Base-by-base conservation (phyloP, 2,888 invertebrate species). In the Ditula angustiorana region DNA sequence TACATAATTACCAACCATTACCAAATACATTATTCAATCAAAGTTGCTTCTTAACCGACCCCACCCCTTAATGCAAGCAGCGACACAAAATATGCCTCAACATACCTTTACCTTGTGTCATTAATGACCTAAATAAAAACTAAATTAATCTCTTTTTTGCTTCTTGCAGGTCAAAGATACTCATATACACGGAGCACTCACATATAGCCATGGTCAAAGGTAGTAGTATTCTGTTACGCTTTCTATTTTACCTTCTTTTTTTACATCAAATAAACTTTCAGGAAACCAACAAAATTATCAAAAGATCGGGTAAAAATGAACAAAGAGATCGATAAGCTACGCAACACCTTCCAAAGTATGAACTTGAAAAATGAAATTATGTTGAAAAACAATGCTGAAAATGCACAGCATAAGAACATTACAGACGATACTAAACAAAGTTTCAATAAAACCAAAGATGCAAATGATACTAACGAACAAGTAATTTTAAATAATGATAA, bases 311-410 rank as follows among this genome's bases (percentile, higher is more conserved):
- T 67, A 62, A 80, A 77, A 68, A 71, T 84, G 37, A 85, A 80
- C 61, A 86, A 79, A 62, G 86, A 89, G 75, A 81, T 90, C 44
- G 74, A 77, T 0, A 87, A 87, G 74, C 74, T 88, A 57, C 82
- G 81, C n/a, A 79, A 82, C 60, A 78, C 75, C 16, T 88, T 85
- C 61, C 76, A 81, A 28, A 83, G 79, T 57, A 78, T 80, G 19
- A 82, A 88, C 74, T 73, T 87, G 19, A 86, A 79, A 74, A 88
- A 87, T 73, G 73, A 81, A 67, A 69, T 85, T 3, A 77, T 80
- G 61, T 71, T 87, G 56, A 87, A 84, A 75, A 67, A 72, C 44
- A 70, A 67, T 50, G 47, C 68, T 75, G 50, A 65, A 52, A 58
- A 64, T 65, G 5, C 70, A 71, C 52, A 68, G 70, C 19, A 64